Evolutionary conservation across 2,113 vertebrate genomes (phyloP), one percentile per base, ranked within the genome.

Genomic region (Colaptes auratus): DNA sequence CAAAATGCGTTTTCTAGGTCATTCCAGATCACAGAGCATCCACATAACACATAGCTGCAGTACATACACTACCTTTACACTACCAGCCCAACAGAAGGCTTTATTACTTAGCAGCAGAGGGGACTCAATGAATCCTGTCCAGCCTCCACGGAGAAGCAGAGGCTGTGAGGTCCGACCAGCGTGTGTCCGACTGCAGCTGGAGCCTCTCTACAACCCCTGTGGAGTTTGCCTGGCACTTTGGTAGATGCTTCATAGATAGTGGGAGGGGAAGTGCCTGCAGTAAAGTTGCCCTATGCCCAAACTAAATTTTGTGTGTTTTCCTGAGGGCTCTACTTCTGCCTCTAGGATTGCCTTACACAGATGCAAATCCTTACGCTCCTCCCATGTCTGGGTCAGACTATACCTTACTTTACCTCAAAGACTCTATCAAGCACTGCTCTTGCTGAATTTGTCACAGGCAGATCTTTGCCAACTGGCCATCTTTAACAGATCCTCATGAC

Each of bases 1-100:
- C 21, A 88, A 86, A 91, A 94, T 77, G 23, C 28, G 30, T 96
- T 95, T 94, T 83, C 21, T 39, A 77, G 75, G 82, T 95, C 21
- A 74, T 94, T 94, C 91, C 82, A 95, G 85, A 86, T 74, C 82
- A 80, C 67, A 86, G 65, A 88, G 15, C 72, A 80, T 30, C 82
- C 67, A 66, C 36, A 56, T 18, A 90, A 48, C 44, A 73, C 30
- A 18, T 10, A 86, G 35, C 27, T 95, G 39, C n/a, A 59, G n/a
- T 39, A 30, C 11, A 2, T 24, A 25, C 3, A 9, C n/a, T 76
- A 24, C 21, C 12, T 90, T 82, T 82, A 52, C 42, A 13, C 14
- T 30, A 24, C 33, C 11, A 50, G 31, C 9, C 39, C 25, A 12
- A 35, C 3, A 73, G 71, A 94, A 63, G 18, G 6, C 17, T 88